Evolutionary conservation across 2,113 vertebrate species (phyloP).

Genomic region (Tragelaphus buxtoni): DNA sequence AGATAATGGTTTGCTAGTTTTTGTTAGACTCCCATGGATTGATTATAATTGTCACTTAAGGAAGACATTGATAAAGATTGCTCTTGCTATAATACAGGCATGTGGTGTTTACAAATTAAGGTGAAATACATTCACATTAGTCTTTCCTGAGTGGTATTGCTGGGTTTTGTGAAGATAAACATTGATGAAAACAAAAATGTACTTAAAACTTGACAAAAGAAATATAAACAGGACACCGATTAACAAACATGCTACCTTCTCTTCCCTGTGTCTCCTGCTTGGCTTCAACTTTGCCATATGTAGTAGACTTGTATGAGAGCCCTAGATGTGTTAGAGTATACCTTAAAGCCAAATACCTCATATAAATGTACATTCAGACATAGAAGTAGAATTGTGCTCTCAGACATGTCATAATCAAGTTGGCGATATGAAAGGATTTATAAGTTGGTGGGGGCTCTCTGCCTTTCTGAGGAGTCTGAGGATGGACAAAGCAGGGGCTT

Average conservation of each 20-base stretch:
- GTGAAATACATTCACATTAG: conserved; percentile 1
- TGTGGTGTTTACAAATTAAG: not conserved
- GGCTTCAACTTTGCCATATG: not conserved
- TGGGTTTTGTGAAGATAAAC: conserved; percentile 18
- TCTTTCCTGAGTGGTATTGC: conserved; percentile 7
- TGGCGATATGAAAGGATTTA: not conserved
- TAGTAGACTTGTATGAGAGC: not conserved
- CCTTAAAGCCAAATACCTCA: not conserved
- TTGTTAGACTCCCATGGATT: not conserved
- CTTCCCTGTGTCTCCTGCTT: not conserved
- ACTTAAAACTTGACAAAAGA: conserved; percentile 28
- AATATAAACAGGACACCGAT: not conserved
- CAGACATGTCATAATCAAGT: not conserved
- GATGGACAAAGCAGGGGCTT: not conserved
- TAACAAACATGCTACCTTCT: not conserved
- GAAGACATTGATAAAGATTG: not conserved
- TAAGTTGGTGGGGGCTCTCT: not conserved
- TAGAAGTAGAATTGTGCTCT: not conserved
- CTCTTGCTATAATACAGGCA: conserved; percentile 12
- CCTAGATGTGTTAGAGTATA: not conserved
- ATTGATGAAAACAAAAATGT: conserved; percentile 32
- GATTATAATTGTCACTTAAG: conserved; percentile 30
- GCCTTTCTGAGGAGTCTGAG: not conserved
- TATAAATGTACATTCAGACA: no score
- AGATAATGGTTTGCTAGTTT: not conserved